Base-by-base conservation (phyloP, 2,888 invertebrate genomes). In the Nomada goodeniana region DNA sequence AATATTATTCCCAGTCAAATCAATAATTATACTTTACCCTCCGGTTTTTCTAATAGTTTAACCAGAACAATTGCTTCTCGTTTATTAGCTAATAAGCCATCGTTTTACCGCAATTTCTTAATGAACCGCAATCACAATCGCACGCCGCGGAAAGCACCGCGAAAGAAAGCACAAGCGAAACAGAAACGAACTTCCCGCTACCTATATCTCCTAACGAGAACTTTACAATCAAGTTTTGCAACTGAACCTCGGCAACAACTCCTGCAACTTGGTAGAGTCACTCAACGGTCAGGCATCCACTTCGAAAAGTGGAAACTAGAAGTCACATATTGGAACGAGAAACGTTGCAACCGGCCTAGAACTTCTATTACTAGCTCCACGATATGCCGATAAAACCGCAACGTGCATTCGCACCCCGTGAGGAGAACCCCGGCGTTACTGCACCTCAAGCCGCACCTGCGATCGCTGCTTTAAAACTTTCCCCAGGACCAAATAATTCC, bases 261-360 rank as follows among this genome's bases (percentile, higher is more conserved):
- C 64, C 29, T 9, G 50, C 2, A 60, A 60, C 59, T 70, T 18
- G 47, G 7, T 13, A 59, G 70, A 60, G 80, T 50, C 60, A 65
- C 71, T 80, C 71, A 26, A 53, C 64, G 65, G 50, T 65, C 80
- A 61, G 71, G 71, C 80, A 80, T 23, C 71, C 64, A 61, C 65
- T 80, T 36, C 60, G 80, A 80, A 71, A 80, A 80, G 65, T 71
- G 64, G 80, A 65, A 80, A 80, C 71, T 64, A 26, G 59, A 80
- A 80, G 80, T 80, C 80, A 71, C 71, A 71, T 80, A 80, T 53
- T 79, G 59, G 64, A 44, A 70, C 53, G 53, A 26, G 47, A 23
- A 80, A 53, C 50, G 18, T 47, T 47, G 61, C 67, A 68, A 36
- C 59, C 36, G 18, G n/a, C 7, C 64, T 10, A 36, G 47, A 70